Base-by-base conservation (phyloP, 2,113 vertebrate genomes). In the Grantiella picta region DNA sequence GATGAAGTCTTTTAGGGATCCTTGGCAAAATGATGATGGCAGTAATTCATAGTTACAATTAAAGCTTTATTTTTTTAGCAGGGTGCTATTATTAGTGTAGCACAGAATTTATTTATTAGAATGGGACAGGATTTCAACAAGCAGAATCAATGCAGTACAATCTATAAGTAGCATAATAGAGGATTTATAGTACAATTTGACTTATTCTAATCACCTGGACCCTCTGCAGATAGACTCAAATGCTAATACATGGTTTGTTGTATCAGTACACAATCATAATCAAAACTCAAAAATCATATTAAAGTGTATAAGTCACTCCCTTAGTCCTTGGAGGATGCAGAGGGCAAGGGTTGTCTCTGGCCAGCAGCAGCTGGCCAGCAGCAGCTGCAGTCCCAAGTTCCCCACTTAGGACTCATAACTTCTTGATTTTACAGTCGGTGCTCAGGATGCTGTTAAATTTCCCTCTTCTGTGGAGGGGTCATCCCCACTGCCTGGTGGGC, bases 311-410 rank as follows among this genome's bases (percentile, higher is more conserved):
- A 75, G 5, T 27, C 15, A 10, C 14, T 70, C 24, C 19, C 15
- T 29, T 61, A 82, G 1, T 66, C 61, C 47, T 75, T 20, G 6
- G 53, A 66, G 22, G 49, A 40, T 54, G 35, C 1, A 2, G 70
- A 59, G 17, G 23, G n/a, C 1, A 1, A 28, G 27, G 8, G 4
- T 3, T 42, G 11, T 84, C 42, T 45, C 42, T 82, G 56, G 22
- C 42, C 25, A 36, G 5, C 0, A 1, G 15, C 35, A 85, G 25
- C 38, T 79, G 47, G 22, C 42, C 25, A 36, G 5, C 0, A 1
- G 15, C 35, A 85, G 25, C 38, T 79, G 47, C 2, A 5, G 35
- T 86, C 16, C n/a, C 70, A 59, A 12, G 47, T 59, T 90, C 52
- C 15, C 28, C 44, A 18, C 15, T 27, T 40, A 49, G 36, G 20